Base-by-base conservation (phyloP, 2,888 invertebrate species). In the Orthosia incerta region DNA sequence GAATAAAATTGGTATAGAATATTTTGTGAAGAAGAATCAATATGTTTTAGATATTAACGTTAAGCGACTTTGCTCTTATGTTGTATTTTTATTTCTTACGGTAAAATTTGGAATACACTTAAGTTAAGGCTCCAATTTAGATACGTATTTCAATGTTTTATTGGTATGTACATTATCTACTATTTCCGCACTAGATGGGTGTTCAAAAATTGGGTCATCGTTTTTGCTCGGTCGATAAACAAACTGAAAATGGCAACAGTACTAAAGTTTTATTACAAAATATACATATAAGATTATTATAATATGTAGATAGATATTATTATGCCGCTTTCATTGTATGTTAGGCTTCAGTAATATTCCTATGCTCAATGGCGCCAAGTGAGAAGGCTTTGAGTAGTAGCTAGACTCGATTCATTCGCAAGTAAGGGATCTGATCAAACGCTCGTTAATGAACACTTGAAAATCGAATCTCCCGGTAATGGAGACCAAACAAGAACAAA, bases 341-440 rank as follows among this genome's bases (percentile, higher is more conserved):
- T 18, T 15, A 1, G 4, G 4, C 39, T 23, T 45, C 23, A 20
- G 4, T 50, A 16, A 26, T 15, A 53, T 46, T 4, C 15, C 16
- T 3, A 46, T 20, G n/a, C 12, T 60, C 51, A 60, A 39, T 20
- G 2, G 13, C 20, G 9, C 3, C 9, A 48, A 53, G 20, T 20
- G 48, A 50, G 48, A 20, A 20, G 13, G 50, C 60, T 50, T 51
- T 31, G 45, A 79, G 48, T 16, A 31, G 48, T 16, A 39, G 15
- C 26, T 26, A 13, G 18, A 56, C 45, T 46, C 31, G 45, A 56
- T 45, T 31, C 53, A n/a, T 59, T 53, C 73, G 73, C 72, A 72
- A 76, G 79, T 73, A 79, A 53, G 73, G 63, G 48, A 64, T 55
- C 59, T 45, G 59, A 76, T 80, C 74, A 73, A 64, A 80, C 31